Percentiles rank a stretch among this genome's conserved stretches.
Conservation (phyloP, 1,140 invertebrate species). For the Cotesia typhae region DNA sequence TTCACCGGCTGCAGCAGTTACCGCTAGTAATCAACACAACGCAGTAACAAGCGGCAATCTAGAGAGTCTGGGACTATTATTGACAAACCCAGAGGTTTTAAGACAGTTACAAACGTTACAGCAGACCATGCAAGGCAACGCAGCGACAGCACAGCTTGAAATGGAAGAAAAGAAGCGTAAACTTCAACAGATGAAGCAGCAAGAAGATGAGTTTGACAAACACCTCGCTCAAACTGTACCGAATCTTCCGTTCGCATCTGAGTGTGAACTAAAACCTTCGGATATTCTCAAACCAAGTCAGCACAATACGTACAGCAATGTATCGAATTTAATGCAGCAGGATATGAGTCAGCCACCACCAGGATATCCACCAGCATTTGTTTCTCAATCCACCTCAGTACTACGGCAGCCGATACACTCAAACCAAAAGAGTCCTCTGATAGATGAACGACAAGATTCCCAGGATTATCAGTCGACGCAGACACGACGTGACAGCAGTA, state of each 20-base stretch:
- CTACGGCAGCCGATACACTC: conserved; percentile 46
- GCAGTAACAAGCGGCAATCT: conserved; percentile 51
- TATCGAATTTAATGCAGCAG: conserved; percentile 57
- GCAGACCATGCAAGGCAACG: conserved; percentile 62
- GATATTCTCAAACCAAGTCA: conserved; percentile 60
- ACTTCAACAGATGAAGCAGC: conserved; percentile 76
- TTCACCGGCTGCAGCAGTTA: conserved; percentile 51
- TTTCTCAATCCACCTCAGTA: conserved; percentile 50
- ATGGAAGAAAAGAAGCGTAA: conserved; percentile 78
- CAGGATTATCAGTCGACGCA: conserved; percentile 44
- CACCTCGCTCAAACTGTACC: conserved; percentile 77
- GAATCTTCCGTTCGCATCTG: conserved; percentile 73
- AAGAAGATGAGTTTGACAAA: conserved; percentile 82
- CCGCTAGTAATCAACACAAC: conserved; percentile 53
- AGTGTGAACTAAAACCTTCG: conserved; percentile 73
- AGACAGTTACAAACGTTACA: conserved; percentile 75
- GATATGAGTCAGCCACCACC: conserved; percentile 70
- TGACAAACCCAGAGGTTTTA: conserved; percentile 69
- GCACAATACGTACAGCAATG: conserved; percentile 53
- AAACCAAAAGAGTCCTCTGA: conserved; percentile 58
- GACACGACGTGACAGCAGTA: conserved; percentile 59
- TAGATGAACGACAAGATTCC: conserved; percentile 53
- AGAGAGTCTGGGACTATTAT: conserved; percentile 59
- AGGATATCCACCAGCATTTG: conserved; percentile 64
- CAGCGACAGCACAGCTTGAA: conserved; percentile 66